Evolutionary conservation across 2,113 vertebrate species (phyloP).

Genomic region (Arizona elegans): DNA sequence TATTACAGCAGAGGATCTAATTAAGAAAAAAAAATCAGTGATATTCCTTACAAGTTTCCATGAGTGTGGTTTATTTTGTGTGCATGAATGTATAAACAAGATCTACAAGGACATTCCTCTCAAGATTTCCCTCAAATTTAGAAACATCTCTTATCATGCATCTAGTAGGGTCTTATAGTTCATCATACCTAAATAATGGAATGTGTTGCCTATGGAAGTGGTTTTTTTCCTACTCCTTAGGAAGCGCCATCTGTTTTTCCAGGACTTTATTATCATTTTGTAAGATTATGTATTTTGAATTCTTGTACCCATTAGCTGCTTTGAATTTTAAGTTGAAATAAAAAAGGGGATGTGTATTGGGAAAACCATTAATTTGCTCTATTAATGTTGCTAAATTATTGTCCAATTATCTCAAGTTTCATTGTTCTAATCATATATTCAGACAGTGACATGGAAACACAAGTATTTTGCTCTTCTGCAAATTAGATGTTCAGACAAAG

Average conservation of each 20-base stretch:
- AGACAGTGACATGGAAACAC: neutral
- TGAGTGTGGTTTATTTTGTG: neutral
- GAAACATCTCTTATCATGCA: neutral
- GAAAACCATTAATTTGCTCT: neutral
- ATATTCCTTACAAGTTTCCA: neutral
- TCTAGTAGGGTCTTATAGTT: neutral
- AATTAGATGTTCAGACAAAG: neutral
- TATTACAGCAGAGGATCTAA: neutral
- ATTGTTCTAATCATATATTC: neutral
- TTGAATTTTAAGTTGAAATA: neutral
- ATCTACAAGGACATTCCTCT: neutral
- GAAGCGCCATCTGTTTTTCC: neutral
- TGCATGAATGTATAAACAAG: neutral
- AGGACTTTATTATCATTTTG: neutral
- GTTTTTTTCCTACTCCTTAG: neutral
- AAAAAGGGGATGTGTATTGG: neutral
- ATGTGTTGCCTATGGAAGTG: neutral
- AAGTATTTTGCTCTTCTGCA: neutral
- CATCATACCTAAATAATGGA: neutral
- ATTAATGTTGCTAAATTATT: neutral
- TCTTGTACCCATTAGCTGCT: neutral
- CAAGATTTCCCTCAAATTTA: neutral
- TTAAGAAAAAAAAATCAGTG: neutral
- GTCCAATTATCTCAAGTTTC: neutral
- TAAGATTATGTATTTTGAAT: neutral